Conservation (phyloP, 2,888 invertebrate genomes). For the Epiperipatus broadwayi region DNA sequence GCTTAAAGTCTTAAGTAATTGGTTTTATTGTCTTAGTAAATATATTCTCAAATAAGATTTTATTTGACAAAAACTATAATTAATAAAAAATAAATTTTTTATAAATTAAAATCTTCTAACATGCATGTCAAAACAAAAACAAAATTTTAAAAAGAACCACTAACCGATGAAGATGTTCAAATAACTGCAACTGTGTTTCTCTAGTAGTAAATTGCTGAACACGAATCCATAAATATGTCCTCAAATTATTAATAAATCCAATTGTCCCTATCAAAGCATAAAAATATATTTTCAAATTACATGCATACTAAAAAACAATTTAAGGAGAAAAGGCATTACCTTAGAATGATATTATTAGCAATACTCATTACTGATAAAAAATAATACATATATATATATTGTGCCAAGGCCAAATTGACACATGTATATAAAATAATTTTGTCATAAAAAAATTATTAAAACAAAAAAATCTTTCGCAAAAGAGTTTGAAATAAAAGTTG, state of each 20-base stretch:
- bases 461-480: no score
- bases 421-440: no score
- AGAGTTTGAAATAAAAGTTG: no score
- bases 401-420: no score
- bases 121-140: no score
- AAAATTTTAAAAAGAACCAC: constrained; percentile 6
- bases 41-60: constrained; percentile 11
- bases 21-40: no score
- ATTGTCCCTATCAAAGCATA: constrained; percentile 46
- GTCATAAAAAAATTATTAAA: no score
- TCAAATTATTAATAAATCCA: constrained; percentile 76
- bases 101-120: not conserved
- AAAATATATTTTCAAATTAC: constrained; percentile 5
- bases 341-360: no score
- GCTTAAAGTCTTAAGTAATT: no score
- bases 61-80: not conserved
- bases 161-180: constrained; percentile 57
- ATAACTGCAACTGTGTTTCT: constrained; percentile 68
- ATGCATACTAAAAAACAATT: not conserved
- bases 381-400: no score
- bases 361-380: no score
- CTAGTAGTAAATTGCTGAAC: constrained; percentile 89
- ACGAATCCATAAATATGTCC: constrained; percentile 80
- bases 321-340: no score
- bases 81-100: not conserved